Evolutionary conservation across 2,888 invertebrate species (phyloP).

Genomic region (Dasypogon diadema): DNA sequence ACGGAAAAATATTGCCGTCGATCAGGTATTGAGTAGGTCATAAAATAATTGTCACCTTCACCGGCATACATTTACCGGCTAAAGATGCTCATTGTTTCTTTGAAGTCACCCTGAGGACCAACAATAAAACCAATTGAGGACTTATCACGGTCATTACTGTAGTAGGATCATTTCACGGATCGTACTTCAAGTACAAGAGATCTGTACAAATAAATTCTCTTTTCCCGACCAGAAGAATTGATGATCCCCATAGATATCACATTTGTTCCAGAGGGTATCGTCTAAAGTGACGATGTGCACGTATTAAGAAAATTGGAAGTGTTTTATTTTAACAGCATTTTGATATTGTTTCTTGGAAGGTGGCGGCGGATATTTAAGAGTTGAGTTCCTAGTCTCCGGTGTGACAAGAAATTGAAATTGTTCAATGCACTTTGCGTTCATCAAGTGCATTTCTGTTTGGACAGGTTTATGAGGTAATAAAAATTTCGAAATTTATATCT

Average conservation of each 20-base stretch:
- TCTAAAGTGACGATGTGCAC: not conserved
- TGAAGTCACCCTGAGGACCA: not conserved
- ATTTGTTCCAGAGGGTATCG: not conserved
- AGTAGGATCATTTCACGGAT: not conserved
- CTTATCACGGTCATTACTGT: not conserved
- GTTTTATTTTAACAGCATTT: not conserved
- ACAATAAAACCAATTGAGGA: not conserved
- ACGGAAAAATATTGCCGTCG: not conserved
- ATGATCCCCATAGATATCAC: not conserved
- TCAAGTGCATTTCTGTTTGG: conserved; percentile 16
- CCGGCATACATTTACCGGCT: not conserved
- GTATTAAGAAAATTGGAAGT: not conserved
- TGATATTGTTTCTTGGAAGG: not conserved
- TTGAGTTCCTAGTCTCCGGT: not conserved
- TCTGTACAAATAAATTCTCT: not conserved
- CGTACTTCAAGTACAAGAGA: not conserved
- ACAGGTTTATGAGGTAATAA: not conserved
- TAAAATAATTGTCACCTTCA: conserved; percentile 7
- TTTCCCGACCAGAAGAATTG: not conserved
- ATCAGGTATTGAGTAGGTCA: not conserved
- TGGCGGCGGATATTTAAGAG: not conserved
- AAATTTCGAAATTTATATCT: conserved; percentile 1
- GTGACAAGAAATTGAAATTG: not conserved
- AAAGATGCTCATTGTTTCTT: not conserved
- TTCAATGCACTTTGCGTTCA: conserved; percentile 7